Evolutionary conservation across 2,797 vertebrate genomes (phyloP).

Genomic region (Pristis pectinata): DNA sequence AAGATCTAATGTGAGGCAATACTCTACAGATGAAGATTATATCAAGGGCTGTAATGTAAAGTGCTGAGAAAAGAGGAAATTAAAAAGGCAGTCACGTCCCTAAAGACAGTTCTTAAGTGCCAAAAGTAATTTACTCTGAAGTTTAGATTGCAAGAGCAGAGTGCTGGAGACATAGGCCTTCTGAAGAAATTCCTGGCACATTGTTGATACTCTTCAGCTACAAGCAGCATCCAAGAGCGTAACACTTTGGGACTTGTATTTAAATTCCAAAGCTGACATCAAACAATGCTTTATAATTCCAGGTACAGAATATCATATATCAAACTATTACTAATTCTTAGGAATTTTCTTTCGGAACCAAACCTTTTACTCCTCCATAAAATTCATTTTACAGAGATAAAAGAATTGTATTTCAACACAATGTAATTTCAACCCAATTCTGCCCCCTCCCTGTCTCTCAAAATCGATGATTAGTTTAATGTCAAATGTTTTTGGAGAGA

Average conservation of each 20-base stretch:
- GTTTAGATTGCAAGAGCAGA: background rate
- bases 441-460: background rate
- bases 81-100: background rate
- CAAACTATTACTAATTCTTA: background rate
- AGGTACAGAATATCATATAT: background rate
- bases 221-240: background rate
- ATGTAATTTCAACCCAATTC: background rate
- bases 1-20: background rate
- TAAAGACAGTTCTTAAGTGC: background rate
- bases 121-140: background rate
- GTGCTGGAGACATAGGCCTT: background rate
- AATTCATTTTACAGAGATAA: background rate
- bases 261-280: background rate
- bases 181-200: background rate
- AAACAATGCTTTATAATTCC: background rate
- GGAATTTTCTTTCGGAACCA: background rate
- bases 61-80: background rate
- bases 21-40: background rate
- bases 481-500: background rate
- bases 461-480: background rate
- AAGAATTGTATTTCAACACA: background rate
- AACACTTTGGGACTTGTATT: background rate
- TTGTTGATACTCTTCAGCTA: background rate
- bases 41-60: background rate
- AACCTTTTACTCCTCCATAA: background rate